These are phyloP conservation scores for Sciurus vulgaris DNA, from an alignment of 2,797 vertebrate genomes.

Conservation along the genomic window DNA sequence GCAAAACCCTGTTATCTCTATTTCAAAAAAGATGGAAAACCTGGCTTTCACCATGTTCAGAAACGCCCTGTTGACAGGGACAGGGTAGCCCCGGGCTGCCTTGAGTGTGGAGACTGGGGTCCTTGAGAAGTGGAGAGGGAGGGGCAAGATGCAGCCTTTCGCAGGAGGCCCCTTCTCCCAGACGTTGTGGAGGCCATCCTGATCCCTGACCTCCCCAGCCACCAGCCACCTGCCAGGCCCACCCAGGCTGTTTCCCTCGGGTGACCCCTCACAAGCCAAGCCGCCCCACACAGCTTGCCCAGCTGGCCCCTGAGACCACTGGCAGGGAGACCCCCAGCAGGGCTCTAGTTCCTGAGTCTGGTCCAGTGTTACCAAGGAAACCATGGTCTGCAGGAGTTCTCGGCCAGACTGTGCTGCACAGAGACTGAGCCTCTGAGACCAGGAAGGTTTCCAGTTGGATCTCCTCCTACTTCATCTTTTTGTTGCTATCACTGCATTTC, in stretches of 20 bases:
- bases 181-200: fast-evolving
- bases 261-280: neutral
- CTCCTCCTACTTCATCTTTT: constrained; percentile 6
- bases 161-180: neutral
- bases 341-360: neutral
- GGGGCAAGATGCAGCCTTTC: neutral
- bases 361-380: constrained; percentile 32
- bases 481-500: constrained; percentile 4
- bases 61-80: neutral
- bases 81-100: neutral
- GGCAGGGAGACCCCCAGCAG: neutral
- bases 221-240: neutral
- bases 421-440: neutral
- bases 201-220: neutral
- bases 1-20: neutral
- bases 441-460: constrained; percentile 50
- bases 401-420: neutral
- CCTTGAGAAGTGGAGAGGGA: fast-evolving
- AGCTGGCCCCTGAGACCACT: neutral
- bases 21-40: constrained; percentile 4
- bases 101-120: neutral
- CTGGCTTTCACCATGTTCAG: neutral
- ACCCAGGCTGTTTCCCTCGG: neutral
- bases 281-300: neutral
- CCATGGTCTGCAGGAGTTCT: neutral